These are phyloP conservation scores for Dendroctonus ponderosae DNA, from an alignment of 1,140 invertebrate species.

Conservation along the genomic window DNA sequence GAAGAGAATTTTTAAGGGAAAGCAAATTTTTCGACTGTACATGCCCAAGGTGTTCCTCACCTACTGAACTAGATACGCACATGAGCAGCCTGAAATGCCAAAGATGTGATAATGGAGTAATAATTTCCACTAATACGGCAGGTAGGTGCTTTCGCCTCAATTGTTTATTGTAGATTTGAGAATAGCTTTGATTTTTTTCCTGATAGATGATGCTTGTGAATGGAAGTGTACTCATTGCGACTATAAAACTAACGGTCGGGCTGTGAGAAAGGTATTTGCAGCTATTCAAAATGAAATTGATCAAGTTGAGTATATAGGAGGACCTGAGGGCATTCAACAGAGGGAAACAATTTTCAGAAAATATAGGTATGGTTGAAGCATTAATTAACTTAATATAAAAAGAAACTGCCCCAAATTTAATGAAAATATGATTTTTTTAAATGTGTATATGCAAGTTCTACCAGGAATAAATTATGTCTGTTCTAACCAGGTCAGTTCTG, in stretches of 20 bases:
- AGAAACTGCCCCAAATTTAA: not conserved
- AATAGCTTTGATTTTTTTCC: not conserved
- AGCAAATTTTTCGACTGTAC: constrained; percentile 77
- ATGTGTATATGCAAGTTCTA: not conserved
- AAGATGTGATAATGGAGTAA: constrained; percentile 69
- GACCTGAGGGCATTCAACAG: constrained; percentile 49
- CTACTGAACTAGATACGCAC: constrained; percentile 72
- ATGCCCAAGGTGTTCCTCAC: constrained; percentile 71
- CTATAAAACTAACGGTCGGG: constrained; percentile 58
- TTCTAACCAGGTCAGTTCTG: constrained; percentile 55
- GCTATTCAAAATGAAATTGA: constrained; percentile 65
- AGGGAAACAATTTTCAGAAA: constrained; percentile 59
- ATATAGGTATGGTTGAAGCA: constrained; percentile 55
- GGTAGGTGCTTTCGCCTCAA: constrained; percentile 52
- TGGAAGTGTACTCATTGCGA: constrained; percentile 76
- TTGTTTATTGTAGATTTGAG: no score
- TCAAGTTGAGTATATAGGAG: constrained; percentile 51
- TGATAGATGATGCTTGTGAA: constrained; percentile 56
- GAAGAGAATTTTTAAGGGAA: constrained; percentile 67
- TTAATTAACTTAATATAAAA: no score
- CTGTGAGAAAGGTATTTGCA: constrained; percentile 58
- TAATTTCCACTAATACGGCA: constrained; percentile 65
- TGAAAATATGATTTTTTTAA: no score
- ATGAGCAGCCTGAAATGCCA: constrained; percentile 74
- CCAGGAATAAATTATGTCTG: not conserved